These are phyloP conservation scores for Atlantisia rogersi DNA, from an alignment of 2,113 vertebrate species.

Conservation along the genomic window DNA sequence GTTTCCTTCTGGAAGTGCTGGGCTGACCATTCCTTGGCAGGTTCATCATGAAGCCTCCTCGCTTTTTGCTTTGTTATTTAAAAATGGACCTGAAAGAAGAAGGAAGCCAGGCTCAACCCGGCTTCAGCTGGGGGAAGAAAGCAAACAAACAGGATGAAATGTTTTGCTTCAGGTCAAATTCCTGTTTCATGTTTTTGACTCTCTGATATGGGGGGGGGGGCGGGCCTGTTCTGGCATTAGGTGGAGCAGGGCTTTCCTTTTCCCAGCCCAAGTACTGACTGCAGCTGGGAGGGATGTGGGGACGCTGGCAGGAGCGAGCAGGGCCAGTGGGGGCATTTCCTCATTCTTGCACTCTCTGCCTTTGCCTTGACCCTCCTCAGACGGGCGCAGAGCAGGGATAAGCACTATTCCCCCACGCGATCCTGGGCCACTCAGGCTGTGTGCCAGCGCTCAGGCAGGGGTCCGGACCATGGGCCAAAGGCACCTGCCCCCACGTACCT, in stretches of 20 bases:
- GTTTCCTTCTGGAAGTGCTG: not conserved
- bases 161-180: not conserved
- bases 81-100: not conserved
- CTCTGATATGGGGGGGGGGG: not conserved
- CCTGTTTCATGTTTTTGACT: not conserved
- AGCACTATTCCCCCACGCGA: not conserved
- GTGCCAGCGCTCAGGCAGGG: accelerated
- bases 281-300: accelerated
- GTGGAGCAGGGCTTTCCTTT: not conserved
- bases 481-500: accelerated
- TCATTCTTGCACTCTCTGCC: not conserved
- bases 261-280: accelerated
- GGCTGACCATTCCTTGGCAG: not conserved
- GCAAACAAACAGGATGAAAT: conserved; percentile 21
- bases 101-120: conserved; percentile 1
- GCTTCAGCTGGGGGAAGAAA: not conserved
- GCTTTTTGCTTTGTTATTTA: conserved; percentile 18
- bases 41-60: not conserved
- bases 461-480: not conserved
- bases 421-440: not conserved
- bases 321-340: not conserved
- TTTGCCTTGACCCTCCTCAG: not conserved
- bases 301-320: not conserved
- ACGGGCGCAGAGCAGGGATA: accelerated
- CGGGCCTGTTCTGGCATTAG: not conserved